Evolutionary conservation across 2,113 vertebrate species (phyloP), one percentile per base, ranked within the genome.

Genomic region (Lanius collurio): DNA sequence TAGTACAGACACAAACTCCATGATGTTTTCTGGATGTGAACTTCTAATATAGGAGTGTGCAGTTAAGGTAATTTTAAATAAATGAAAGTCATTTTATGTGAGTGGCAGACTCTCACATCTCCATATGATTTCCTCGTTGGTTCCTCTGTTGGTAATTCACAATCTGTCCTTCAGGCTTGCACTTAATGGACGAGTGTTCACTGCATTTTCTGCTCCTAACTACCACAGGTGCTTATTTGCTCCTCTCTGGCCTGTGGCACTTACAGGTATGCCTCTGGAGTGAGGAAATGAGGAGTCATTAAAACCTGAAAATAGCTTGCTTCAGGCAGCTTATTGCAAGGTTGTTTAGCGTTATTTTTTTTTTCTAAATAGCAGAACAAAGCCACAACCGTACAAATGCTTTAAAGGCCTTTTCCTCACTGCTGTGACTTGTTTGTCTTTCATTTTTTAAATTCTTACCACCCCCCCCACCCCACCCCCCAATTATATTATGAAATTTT

Each of bases 391-490:
- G 37, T 74, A 59, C 52, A 46, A 30, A 68, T 22, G 9, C 74
- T 93, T 78, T 69, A 73, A 74, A 93, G 39, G 19, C 50, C 16
- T 73, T 94, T 93, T 91, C 15, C 27, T 85, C 9, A 4, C 30
- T 89, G 28, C 50, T 83, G 17, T 80, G 80, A 35, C 56, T 87
- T 83, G 39, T 52, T 85, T 70, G 2, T 55, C 62, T n/a, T 15
- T 37, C 70, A 17, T 57, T 52, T 46, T 41, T 21, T 14, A 2
- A 20, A 15, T n/a, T 28, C 1, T 16, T 63, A n/a, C n/a, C n/a
- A n/a, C 27, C 35, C 5, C 0, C 6, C 3, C 3, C 2, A n/a
- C n/a, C n/a, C n/a, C n/a, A n/a, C n/a, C 1, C 7, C 4, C 4
- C 0, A 27, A 44, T 49, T 68, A 35, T 22, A 28, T 76, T 71